Base-by-base conservation (phyloP, 2,888 invertebrate species). In the Drosophila nigricruria region DNA sequence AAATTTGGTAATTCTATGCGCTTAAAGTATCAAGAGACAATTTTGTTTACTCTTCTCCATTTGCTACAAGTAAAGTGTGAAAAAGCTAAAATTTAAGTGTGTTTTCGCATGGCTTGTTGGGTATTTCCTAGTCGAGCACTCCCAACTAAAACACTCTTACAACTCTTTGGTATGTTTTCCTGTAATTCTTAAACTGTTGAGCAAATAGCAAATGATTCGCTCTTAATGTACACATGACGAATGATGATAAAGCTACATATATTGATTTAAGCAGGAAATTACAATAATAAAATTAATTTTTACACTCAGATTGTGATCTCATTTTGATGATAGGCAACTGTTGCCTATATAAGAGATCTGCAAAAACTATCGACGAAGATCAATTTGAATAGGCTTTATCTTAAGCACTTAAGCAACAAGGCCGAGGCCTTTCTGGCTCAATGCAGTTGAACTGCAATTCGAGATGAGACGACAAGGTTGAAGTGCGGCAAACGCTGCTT, bases 391-490 rank as follows among this genome's bases (percentile, higher is more conserved):
- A 25, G 4, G 36, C 1, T 38, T 53, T 14, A 27, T 27, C 16
- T n/a, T n/a, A 2, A 52, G 20, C n/a, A 40, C 38, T 23, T 36
- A 36, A 36, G 14, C 10, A 16, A 32, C 63, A 72, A 63, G 73
- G 63, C n/a, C 60, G 60, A 61, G 72, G 56, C 30, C 42, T 43
- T 45, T 16, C 34, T 8, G 30, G 20, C 30, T 30, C 43, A 30
- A 23, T 77, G 66, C 60, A 78, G 32, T 49, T 27, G 3, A 16
- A 30, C 30, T 60, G 79, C 72, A 79, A 71, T 40, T 58, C 12
- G 53, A 75, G 62, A 61, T 65, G 57, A 56, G 49, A 57, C 42
- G 34, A 38, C 75, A 77, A 71, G 75, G 66, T 59, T 60, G 59
- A 6, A 30, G 30, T 12, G 12, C 18, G 27, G 18, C 30, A 3